These are phyloP conservation scores for Crioceris asparagi DNA, from an alignment of 2,888 invertebrate species.

Conservation along the genomic window DNA sequence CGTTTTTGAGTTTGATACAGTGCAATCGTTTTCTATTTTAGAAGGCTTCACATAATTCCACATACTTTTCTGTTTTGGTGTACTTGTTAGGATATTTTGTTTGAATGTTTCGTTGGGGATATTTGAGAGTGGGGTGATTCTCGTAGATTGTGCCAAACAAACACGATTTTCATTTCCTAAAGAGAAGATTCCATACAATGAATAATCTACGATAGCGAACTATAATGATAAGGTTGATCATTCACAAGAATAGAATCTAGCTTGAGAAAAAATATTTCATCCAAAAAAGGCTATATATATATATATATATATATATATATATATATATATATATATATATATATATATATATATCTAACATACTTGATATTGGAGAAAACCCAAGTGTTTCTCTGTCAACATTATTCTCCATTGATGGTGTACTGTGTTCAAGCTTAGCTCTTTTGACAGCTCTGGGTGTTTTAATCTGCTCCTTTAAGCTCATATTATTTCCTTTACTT, in stretches of 20 bases:
- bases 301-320: too few species aligned
- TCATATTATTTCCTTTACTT: too few species aligned
- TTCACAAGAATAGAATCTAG: too few species aligned
- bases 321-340: too few species aligned
- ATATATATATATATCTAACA: too few species aligned
- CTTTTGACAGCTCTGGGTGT: too few species aligned
- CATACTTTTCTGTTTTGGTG: slow-evolving; percentile 33
- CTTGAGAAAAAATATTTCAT: too few species aligned
- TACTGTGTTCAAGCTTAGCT: slow-evolving; percentile 9
- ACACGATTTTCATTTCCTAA: too few species aligned
- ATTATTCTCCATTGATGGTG: slow-evolving; percentile 11
- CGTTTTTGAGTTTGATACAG: background rate
- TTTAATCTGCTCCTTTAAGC: background rate
- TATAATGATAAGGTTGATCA: too few species aligned
- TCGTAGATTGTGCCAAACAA: slow-evolving; percentile 1
- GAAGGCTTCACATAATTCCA: slow-evolving; percentile 25
- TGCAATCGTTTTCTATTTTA: background rate
- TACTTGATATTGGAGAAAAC: slow-evolving; percentile 18
- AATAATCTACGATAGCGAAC: too few species aligned
- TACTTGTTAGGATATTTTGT: slow-evolving; percentile 20
- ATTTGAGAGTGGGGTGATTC: background rate
- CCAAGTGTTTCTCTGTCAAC: slow-evolving; percentile 5
- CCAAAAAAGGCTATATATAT: too few species aligned
- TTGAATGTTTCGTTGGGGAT: slow-evolving; percentile 3
- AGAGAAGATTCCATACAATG: too few species aligned